These are phyloP conservation scores for Zaprionus capensis DNA, from an alignment of 1,140 invertebrate species.

Conservation along the genomic window DNA sequence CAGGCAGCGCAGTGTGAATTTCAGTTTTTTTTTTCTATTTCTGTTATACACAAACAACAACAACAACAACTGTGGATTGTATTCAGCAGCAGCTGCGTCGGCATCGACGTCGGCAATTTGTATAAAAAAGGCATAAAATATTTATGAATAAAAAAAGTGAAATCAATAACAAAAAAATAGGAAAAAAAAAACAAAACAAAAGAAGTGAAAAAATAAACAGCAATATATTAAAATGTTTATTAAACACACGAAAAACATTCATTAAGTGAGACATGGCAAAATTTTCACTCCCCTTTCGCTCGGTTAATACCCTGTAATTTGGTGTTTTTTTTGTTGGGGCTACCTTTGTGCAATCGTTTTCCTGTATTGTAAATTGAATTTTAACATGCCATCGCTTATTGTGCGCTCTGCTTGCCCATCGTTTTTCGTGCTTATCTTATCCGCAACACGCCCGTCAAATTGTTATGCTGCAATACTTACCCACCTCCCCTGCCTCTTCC, in stretches of 20 bases:
- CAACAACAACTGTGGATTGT: slow-evolving; percentile 13
- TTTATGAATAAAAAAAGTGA: slow-evolving; percentile 64
- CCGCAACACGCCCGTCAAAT: slow-evolving; percentile 62
- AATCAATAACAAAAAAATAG: slow-evolving; percentile 70
- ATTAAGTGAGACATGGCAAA: slow-evolving; percentile 18
- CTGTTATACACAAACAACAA: slow-evolving; percentile 49
- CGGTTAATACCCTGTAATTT: slow-evolving; percentile 10
- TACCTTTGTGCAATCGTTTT: slow-evolving; percentile 1
- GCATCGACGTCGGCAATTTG: slow-evolving; percentile 31
- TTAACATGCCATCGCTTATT: slow-evolving; percentile 55
- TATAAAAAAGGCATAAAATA: slow-evolving; percentile 49
- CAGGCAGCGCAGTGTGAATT: slow-evolving; percentile 11
- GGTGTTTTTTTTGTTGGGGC: slow-evolving; percentile 17
- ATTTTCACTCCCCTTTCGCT: slow-evolving; percentile 14
- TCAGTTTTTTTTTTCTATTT: slow-evolving; percentile 44
- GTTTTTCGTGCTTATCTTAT: slow-evolving; percentile 64
- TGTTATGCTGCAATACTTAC: slow-evolving; percentile 52
- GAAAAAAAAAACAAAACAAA: slow-evolving; percentile 8
- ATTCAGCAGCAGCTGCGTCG: slow-evolving; percentile 16
- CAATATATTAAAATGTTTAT: slow-evolving; percentile 39
- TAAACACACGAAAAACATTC: slow-evolving; percentile 24
- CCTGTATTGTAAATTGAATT: slow-evolving; percentile 56
- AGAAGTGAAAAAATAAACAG: slow-evolving; percentile 1
- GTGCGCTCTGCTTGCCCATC: slow-evolving; percentile 8
- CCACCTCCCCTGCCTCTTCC: neutral